A percentile compares a stretch with the other conserved stretches of the same genome.
phyloP scores from a whole-genome alignment of 2,888 invertebrate genomes.

The Odontocerum albicorne region DNA sequence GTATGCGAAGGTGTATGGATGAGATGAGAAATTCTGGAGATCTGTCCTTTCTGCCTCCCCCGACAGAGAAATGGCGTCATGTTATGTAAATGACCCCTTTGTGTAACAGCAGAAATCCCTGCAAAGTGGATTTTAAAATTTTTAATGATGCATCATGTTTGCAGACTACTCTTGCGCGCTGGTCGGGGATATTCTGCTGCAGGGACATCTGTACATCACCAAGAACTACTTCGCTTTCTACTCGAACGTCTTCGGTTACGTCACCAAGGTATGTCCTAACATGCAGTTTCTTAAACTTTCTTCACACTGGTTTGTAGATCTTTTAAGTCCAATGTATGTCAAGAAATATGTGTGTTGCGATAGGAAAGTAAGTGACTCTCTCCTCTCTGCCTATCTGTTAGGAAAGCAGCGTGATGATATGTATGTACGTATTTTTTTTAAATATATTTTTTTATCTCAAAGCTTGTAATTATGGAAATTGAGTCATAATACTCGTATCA shows the following conservation, averaged over 20 bases:
- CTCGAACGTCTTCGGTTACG: constrained; percentile 93
- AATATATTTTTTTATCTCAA: no score
- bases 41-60: no score
- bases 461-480: no score
- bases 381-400: background rate
- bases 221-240: constrained; percentile 95
- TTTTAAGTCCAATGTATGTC: background rate
- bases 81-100: background rate
- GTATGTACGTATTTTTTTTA: no score
- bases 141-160: no score
- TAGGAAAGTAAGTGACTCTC: background rate
- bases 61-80: no score
- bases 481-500: no score
- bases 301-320: background rate
- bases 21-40: background rate
- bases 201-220: constrained; percentile 92
- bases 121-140: no score
- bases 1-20: background rate
- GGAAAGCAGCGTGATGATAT: no score
- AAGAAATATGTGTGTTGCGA: background rate
- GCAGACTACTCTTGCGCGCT: constrained; percentile 90
- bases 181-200: constrained; percentile 87
- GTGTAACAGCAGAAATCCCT: no score
- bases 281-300: no score
- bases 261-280: constrained; percentile 88